phyloP scores from a whole-genome alignment of 1,140 invertebrate genomes.

The Penaeus vannamei region DNA sequence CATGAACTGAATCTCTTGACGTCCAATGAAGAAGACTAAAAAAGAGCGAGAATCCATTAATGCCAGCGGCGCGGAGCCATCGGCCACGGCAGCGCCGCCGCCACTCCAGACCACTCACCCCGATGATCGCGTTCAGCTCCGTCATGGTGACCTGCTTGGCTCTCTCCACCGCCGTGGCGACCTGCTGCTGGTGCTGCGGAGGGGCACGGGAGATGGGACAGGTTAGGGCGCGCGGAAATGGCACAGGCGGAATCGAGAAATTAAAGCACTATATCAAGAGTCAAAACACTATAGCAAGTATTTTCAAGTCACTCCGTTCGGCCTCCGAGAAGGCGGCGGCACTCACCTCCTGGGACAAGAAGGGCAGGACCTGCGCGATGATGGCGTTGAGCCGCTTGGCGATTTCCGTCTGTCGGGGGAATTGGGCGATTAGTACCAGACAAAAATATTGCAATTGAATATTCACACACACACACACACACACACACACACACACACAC shows the following conservation, averaged over 20 bases:
- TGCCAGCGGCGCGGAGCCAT: background rate
- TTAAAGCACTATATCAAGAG: background rate
- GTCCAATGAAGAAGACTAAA: background rate
- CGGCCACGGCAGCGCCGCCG: background rate
- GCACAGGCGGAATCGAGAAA: background rate
- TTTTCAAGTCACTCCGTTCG: too few species aligned
- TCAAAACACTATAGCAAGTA: background rate
- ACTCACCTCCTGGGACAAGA: constrained; percentile 76
- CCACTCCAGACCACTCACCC: constrained; percentile 68
- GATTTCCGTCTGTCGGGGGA: constrained; percentile 76
- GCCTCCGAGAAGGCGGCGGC: background rate
- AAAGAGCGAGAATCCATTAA: background rate
- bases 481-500: background rate
- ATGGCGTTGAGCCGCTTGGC: constrained; percentile 79
- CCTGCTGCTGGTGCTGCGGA: constrained; percentile 72
- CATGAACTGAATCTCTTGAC: background rate
- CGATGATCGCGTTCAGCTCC: constrained; percentile 72
- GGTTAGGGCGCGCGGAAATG: background rate
- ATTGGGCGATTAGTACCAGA: constrained; percentile 57
- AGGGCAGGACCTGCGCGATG: constrained; percentile 79
- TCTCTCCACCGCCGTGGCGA: constrained; percentile 72
- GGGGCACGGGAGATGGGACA: constrained; percentile 6
- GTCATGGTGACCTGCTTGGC: constrained; percentile 73
- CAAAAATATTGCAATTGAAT: constrained; percentile 58
- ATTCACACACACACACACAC: constrained; percentile 3